These are phyloP conservation scores for Mesoligia furuncula DNA, from an alignment of 2,888 invertebrate species.

Conservation along the genomic window DNA sequence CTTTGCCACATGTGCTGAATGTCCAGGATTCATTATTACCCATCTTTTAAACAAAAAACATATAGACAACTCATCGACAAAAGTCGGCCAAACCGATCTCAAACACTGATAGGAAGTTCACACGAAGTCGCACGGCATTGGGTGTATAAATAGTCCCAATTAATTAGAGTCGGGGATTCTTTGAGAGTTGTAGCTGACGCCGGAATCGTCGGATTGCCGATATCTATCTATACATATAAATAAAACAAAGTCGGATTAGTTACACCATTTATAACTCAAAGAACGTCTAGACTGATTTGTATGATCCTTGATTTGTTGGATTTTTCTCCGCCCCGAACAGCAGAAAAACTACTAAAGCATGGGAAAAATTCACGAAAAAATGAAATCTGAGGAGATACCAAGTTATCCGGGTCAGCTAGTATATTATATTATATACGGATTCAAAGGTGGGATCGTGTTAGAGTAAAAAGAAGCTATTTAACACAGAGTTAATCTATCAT, in stretches of 20 bases:
- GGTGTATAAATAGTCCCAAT: slow-evolving; percentile 57
- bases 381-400: no score
- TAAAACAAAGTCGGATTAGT: no score
- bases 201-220: slow-evolving; percentile 24
- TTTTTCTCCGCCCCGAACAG: no score
- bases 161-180: slow-evolving; percentile 53
- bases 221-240: not conserved
- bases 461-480: not conserved
- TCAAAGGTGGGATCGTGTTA: slow-evolving; percentile 1
- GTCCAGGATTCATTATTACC: no score
- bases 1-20: no score
- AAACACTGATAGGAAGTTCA: slow-evolving; percentile 40
- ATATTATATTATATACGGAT: slow-evolving; percentile 30
- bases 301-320: no score
- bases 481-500: not conserved
- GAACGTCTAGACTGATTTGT: no score
- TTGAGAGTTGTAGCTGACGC: slow-evolving; percentile 32
- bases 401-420: no score
- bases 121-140: slow-evolving; percentile 21
- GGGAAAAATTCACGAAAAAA: no score
- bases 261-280: no score
- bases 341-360: no score
- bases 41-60: slow-evolving; percentile 8
- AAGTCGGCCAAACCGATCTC: slow-evolving; percentile 11
- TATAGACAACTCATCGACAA: not conserved